Conservation (phyloP, 2,888 invertebrate genomes). For the Drosophila ezoana region DNA sequence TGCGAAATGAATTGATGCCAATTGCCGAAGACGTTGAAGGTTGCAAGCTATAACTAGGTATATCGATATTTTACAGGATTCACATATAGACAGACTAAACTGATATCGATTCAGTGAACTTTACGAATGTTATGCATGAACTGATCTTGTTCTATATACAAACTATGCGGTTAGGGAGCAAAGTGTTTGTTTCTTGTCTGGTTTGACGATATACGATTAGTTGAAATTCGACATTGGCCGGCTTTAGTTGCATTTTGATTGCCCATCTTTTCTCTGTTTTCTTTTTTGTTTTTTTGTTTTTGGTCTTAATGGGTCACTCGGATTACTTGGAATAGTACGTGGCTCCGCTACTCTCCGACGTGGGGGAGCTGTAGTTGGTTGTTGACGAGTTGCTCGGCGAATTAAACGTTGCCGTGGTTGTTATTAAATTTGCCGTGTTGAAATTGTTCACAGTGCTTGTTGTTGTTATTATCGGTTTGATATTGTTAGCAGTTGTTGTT, state of each 20-base stretch:
- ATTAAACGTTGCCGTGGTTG: conserved; percentile 25
- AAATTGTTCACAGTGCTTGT: conserved; percentile 17
- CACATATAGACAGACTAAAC: conserved; percentile 14
- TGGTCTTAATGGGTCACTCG: conserved; percentile 49
- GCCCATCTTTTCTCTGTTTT: too few relatives aligned
- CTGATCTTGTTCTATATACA: conserved; percentile 43
- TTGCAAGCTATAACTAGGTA: not conserved
- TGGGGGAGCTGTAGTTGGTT: conserved; percentile 69
- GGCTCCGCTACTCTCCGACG: conserved; percentile 72
- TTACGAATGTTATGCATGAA: conserved; percentile 46
- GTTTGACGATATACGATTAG: conserved; percentile 35
- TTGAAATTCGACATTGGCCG: conserved; percentile 77
- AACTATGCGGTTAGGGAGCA: conserved; percentile 22
- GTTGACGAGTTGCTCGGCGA: conserved; percentile 58
- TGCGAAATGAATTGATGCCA: conserved; percentile 38
- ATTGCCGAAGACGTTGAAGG: conserved; percentile 24
- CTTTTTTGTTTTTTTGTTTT: conserved; percentile 4
- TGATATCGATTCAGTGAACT: conserved; percentile 17
- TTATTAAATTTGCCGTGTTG: conserved; percentile 36
- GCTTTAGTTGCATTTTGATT: conserved; percentile 53
- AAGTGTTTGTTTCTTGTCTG: conserved; percentile 31
- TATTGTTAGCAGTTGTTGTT: not conserved
- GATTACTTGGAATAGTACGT: conserved; percentile 72
- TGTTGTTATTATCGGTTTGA: conserved; percentile 38
- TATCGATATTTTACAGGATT: not conserved